Base-by-base conservation (phyloP, 2,888 invertebrate species). In the Xestia ashworthii region DNA sequence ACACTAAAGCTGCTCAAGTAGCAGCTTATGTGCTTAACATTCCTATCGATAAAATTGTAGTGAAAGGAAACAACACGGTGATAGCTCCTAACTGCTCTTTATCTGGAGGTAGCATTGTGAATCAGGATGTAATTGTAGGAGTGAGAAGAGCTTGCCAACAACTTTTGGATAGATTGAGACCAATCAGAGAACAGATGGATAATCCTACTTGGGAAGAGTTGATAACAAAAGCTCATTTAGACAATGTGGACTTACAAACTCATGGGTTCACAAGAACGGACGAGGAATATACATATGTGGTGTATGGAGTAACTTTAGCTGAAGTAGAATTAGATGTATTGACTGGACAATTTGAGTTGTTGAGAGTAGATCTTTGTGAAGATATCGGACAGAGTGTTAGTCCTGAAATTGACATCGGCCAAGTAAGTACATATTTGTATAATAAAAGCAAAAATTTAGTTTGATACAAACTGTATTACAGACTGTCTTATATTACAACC, bases 1-100 rank as follows among this genome's bases (percentile, higher is more conserved):
- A 98, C 81, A 98, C 98, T 0, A 98, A 98, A 96, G 97, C 97
- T 0, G 97, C 97, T 5, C 98, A 98, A 95, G 97, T 98, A 16
- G 76, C 74, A 64, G 78, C 81, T 25, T 81, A 78, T 41, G n/a
- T 87, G 55, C 70, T 83, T 4, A 72, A 77, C 0, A 73, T 84
- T 65, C 38, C 84, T 22, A 62, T 83, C n/a, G 76, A 83, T 0
- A 84, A 83, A 64, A 77, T 83, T 53, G 3, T 75, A 12, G 60
- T 87, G 0, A 83, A 83, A 70, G 79, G 72, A 41, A 80, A 85
- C 11, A 72, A 80, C 12, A 84, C 86, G 0, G 66, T 80, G n/a
- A 70, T 79, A 32, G 75, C 78, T 14, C 81, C 88, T 1, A 88
- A 89, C 65, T 71, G 79, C 11, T 53, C 66, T 41, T n/a, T 80